Evolutionary conservation across 2,113 vertebrate species (phyloP).

Genomic region (Anguilla japonica): DNA sequence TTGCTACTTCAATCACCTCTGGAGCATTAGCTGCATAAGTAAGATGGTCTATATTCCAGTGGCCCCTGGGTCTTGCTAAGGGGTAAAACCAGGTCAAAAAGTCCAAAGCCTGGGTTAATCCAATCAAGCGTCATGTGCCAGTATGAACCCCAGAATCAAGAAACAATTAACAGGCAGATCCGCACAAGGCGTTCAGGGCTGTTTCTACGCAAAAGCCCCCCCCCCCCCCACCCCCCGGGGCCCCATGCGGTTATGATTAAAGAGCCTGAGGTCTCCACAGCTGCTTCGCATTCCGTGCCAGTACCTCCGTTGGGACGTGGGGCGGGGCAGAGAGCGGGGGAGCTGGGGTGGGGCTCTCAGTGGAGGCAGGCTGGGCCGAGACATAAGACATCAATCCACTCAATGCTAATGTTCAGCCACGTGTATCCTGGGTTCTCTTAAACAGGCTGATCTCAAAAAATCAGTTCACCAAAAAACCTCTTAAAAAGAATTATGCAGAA

Average conservation of each 20-base stretch:
- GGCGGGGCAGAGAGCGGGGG: constrained; percentile 15
- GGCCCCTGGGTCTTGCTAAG: neutral
- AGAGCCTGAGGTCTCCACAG: neutral
- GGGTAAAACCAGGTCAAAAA: neutral
- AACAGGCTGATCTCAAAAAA: neutral
- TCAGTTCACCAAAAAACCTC: neutral
- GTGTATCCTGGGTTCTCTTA: neutral
- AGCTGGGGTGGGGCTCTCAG: constrained; percentile 24
- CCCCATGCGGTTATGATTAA: neutral
- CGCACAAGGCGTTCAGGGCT: neutral
- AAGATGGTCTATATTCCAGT: neutral
- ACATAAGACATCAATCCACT: neutral
- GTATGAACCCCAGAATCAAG: neutral
- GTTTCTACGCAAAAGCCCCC: neutral
- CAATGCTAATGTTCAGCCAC: neutral
- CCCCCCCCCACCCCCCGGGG: too few relatives aligned
- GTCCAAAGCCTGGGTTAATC: neutral
- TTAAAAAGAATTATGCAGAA: neutral
- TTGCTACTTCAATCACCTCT: neutral
- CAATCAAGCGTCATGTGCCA: neutral
- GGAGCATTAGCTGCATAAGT: neutral
- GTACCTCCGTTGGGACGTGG: constrained; percentile 30
- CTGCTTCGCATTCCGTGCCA: neutral
- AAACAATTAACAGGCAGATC: neutral
- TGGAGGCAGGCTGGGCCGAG: constrained; percentile 9